Percentiles rank a stretch among this genome's conserved stretches.
Evolutionary conservation across 1,140 invertebrate species (phyloP).

Genomic region (Nymphalis io): DNA sequence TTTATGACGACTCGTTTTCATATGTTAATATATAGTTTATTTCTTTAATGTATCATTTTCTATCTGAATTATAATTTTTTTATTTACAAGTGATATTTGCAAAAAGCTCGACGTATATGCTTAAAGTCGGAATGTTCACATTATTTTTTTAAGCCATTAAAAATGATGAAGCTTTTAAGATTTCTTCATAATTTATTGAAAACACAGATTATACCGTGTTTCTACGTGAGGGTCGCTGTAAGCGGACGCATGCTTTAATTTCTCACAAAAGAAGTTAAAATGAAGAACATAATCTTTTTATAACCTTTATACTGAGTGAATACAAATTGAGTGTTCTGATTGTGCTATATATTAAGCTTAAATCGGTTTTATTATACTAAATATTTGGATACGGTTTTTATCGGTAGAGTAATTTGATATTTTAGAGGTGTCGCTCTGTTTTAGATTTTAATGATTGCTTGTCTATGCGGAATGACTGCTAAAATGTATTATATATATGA

Average conservation of each 20-base stretch:
- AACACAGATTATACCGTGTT: constrained; percentile 62
- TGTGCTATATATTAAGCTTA: constrained; percentile 75
- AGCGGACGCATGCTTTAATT: constrained; percentile 60
- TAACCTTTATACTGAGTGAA: constrained; percentile 63
- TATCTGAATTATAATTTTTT: background rate
- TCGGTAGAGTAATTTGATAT: constrained; percentile 74
- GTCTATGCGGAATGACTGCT: constrained; percentile 65
- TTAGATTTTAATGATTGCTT: constrained; percentile 68
- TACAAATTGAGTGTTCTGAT: constrained; percentile 69
- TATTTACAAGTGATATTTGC: constrained; percentile 1
- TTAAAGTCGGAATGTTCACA: constrained; percentile 14
- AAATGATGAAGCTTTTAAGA: constrained; percentile 53
- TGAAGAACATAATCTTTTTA: constrained; percentile 67
- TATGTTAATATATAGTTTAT: constrained; percentile 69
- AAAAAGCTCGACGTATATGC: constrained; percentile 1
- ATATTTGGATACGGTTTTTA: constrained; percentile 78
- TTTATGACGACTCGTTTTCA: constrained; percentile 66
- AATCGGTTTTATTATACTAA: constrained; percentile 77
- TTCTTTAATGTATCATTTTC: constrained; percentile 15
- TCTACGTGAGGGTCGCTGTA: constrained; percentile 66
- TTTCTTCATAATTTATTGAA: constrained; percentile 70
- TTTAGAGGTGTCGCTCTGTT: constrained; percentile 54
- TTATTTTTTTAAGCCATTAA: constrained; percentile 38
- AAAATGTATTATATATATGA: constrained; percentile 25
- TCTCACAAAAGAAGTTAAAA: constrained; percentile 66